These are phyloP conservation scores for Macrobrachium nipponense DNA, from an alignment of 1,140 invertebrate species.

Conservation along the genomic window DNA sequence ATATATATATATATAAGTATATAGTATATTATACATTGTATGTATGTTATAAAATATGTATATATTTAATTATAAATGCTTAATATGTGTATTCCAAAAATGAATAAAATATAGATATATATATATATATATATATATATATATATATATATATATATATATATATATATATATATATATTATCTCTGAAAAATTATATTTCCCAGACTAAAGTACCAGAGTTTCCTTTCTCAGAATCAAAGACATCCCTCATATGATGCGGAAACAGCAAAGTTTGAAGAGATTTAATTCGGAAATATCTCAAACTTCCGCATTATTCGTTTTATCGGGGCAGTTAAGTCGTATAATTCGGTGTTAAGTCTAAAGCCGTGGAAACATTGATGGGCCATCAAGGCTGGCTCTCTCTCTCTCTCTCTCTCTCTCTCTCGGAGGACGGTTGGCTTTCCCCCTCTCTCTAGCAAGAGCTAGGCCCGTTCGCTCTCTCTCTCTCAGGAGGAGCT, in stretches of 20 bases:
- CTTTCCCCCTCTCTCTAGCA: neutral
- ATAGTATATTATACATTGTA: conserved; percentile 4
- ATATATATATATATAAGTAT: neutral
- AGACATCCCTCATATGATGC: too few relatives aligned
- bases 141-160: conserved; percentile 2
- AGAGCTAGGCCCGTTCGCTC: neutral
- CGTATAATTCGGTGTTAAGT: too few relatives aligned
- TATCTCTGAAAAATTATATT: neutral
- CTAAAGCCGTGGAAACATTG: neutral
- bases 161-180: conserved; percentile 10
- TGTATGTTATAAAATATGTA: neutral
- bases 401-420: conserved; percentile 2
- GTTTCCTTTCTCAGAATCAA: too few relatives aligned
- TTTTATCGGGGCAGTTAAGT: too few relatives aligned
- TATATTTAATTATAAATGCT: neutral
- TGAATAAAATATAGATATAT: neutral
- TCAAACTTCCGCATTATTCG: too few relatives aligned
- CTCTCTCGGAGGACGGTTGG: too few relatives aligned
- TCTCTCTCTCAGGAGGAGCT: neutral
- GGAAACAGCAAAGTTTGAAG: too few relatives aligned
- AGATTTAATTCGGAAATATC: too few relatives aligned
- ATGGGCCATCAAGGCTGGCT: neutral
- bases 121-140: conserved; percentile 2
- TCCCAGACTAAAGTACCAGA: too few relatives aligned
- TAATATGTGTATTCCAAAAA: neutral